Evolutionary conservation across 2,888 invertebrate species (phyloP).

Genomic region (Pollenia labialis): DNA sequence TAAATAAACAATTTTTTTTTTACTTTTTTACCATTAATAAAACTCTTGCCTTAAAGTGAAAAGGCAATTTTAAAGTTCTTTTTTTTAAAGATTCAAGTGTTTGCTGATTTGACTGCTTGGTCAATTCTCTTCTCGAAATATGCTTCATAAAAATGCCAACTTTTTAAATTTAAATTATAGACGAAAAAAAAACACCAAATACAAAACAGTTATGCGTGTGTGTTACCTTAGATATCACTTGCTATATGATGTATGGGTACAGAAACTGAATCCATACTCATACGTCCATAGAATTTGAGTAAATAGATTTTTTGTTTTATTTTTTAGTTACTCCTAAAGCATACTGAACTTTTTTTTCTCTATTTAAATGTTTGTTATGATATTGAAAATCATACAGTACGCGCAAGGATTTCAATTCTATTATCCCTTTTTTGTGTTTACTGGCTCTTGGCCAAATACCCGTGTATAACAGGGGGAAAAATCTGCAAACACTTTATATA

Average conservation of each 20-base stretch:
- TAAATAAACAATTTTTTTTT: too few relatives aligned
- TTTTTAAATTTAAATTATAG: conserved; percentile 9
- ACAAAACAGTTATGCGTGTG: conserved; percentile 44
- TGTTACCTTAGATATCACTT: conserved; percentile 67
- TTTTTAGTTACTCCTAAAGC: not conserved
- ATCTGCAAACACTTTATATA: conserved; percentile 44
- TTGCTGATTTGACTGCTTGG: not conserved
- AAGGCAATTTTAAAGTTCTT: not conserved
- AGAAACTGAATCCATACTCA: conserved; percentile 7
- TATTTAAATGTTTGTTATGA: conserved; percentile 63
- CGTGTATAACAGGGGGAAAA: conserved; percentile 3
- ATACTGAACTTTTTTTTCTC: conserved; percentile 21
- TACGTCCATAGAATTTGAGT: not conserved
- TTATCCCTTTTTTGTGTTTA: conserved; percentile 64
- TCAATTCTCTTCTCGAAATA: conserved; percentile 37
- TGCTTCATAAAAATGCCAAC: conserved; percentile 39
- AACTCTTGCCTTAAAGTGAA: too few relatives aligned
- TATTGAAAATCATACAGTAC: conserved; percentile 66
- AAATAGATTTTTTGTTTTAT: conserved; percentile 42
- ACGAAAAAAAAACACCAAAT: not conserved
- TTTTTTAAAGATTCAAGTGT: not conserved
- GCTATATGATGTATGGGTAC: conserved; percentile 27
- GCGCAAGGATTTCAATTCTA: conserved; percentile 53
- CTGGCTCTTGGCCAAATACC: conserved; percentile 66
- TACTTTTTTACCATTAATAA: too few relatives aligned